A percentile compares a stretch with the other conserved stretches of the same genome.
Evolutionary conservation across 2,888 invertebrate species (phyloP).

Genomic region (Urechis unicinctus): DNA sequence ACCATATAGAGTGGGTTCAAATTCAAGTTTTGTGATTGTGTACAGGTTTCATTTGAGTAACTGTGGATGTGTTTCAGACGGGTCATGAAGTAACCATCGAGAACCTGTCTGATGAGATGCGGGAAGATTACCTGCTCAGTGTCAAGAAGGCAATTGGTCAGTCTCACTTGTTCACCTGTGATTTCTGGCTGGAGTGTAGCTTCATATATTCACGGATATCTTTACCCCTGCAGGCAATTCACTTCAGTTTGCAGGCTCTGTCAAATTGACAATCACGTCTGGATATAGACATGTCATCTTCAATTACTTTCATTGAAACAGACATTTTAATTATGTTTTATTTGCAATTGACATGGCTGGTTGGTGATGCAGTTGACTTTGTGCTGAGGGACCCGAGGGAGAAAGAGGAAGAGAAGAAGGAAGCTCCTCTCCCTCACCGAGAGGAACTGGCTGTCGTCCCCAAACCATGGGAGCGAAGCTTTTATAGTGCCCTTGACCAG

Average conservation of each 20-base stretch:
- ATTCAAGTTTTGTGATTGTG: no score
- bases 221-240: no score
- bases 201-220: no score
- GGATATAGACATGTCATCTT: no score
- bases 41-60: neutral
- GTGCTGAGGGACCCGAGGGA: conserved; percentile 71
- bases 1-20: no score
- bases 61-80: conserved; percentile 30
- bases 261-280: no score
- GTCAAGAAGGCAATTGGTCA: conserved; percentile 73
- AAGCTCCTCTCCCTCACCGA: conserved; percentile 46
- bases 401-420: conserved; percentile 40
- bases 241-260: no score
- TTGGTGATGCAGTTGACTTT: conserved; percentile 88
- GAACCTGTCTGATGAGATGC: conserved; percentile 68
- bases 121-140: conserved; percentile 77
- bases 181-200: no score
- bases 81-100: conserved; percentile 45
- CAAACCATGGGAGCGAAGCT: conserved; percentile 63
- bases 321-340: no score
- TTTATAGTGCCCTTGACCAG: conserved; percentile 53
- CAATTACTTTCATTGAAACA: no score
- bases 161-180: neutral
- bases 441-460: conserved; percentile 61
- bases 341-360: no score